Evolutionary conservation across 2,113 vertebrate species (phyloP).

Genomic region (Petaurus breviceps): DNA sequence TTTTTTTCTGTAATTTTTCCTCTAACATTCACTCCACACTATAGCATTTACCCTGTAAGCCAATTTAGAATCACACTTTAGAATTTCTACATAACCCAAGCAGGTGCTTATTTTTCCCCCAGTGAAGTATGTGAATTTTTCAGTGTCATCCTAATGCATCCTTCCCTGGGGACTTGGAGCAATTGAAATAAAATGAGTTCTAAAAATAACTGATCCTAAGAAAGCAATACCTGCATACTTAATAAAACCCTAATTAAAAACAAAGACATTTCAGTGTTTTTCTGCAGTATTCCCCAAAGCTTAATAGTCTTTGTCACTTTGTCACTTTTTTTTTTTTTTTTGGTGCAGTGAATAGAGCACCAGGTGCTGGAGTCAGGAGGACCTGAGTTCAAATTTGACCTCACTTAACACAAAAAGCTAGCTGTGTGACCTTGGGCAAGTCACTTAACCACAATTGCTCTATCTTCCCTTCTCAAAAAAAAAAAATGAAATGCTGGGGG

Average conservation of each 20-base stretch:
- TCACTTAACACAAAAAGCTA: no score
- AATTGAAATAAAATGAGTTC: background rate
- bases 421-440: no score
- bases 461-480: no score
- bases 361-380: no score
- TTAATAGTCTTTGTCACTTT: background rate
- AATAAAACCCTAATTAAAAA: background rate
- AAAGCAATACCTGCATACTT: background rate
- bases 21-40: background rate
- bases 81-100: background rate
- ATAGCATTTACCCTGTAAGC: background rate
- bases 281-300: background rate
- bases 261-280: background rate
- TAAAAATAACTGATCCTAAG: background rate
- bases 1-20: background rate
- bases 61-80: background rate
- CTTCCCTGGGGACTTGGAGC: background rate
- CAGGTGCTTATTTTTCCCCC: background rate
- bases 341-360: no score
- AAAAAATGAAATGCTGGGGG: no score
- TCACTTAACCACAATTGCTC: no score
- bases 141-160: background rate
- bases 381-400: no score
- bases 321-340: no score
- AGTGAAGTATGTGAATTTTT: background rate